Evolutionary conservation across 2,797 vertebrate genomes (phyloP).

Genomic region (Capromys pilorides): DNA sequence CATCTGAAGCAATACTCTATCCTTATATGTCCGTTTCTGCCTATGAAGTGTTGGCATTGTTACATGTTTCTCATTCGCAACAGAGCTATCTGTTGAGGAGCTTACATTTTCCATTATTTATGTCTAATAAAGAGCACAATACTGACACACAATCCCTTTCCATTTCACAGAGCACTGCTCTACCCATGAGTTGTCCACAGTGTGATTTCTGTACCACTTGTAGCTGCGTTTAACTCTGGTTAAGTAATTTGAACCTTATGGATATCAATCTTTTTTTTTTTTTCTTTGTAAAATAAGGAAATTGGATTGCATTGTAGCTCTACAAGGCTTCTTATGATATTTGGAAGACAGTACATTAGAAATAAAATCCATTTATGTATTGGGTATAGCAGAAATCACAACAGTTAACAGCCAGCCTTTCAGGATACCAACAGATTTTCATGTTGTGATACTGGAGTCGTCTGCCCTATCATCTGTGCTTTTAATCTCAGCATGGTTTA

Average conservation of each 20-base stretch:
- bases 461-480: not conserved
- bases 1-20: not conserved
- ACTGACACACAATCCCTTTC: not conserved
- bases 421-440: not conserved
- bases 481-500: not conserved
- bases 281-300: constrained; percentile 38
- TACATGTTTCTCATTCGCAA: not conserved
- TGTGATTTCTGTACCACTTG: not conserved
- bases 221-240: not conserved
- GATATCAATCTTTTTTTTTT: not conserved
- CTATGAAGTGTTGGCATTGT: not conserved
- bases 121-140: not conserved
- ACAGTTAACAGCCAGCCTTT: not conserved
- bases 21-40: not conserved
- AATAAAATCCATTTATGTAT: constrained; percentile 21
- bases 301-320: constrained; percentile 30
- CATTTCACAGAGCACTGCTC: not conserved
- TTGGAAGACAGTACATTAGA: not conserved
- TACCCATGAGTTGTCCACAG: not conserved
- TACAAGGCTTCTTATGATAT: constrained; percentile 37
- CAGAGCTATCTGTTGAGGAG: not conserved
- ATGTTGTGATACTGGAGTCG: rapidly evolving
- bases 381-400: not conserved
- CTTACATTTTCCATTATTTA: not conserved
- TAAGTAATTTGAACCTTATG: constrained; percentile 24